Base-by-base conservation (phyloP, 2,888 invertebrate species). In the Subacronicta megacephala region DNA sequence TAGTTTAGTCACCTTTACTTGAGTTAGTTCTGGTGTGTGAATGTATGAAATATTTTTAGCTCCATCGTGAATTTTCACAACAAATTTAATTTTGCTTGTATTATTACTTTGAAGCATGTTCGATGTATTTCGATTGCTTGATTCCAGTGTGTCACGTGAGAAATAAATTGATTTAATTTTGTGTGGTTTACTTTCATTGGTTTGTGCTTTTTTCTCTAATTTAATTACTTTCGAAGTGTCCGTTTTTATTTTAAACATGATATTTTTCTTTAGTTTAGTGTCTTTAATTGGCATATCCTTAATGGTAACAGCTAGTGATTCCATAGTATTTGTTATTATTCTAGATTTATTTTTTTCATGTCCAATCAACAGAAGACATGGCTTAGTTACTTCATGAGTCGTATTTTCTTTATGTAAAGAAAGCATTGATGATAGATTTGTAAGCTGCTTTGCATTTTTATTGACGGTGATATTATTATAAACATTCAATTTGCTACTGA, bases 1-100 rank as follows among this genome's bases (percentile, higher is more conserved):
- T 9, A 59, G 23, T 59, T 51, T 50, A 15, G 46, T 47, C n/a
- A 54, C 17, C 16, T 49, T 67, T 20, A 52, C 3, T 5, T 46
- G 16, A 17, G 6, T 44, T 0, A 40, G 7, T 35, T 23, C 23
- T 15, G 52, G 50, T 37, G 43, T 47, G 23, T 40, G n/a, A 31
- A 44, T 59, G 2, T 44, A 37, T 17, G 72, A 51, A 20, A 33
- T 29, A 23, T 51, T 59, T 38, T 51, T 49, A 36, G 13, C 12
- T 20, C 23, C 41, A 10, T 63, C 37, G 1, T 43, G 7, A 40
- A 29, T 6, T 6, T 50, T 50, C 13, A 61, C 4, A 9, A 41
- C 17, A 0, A 49, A 37, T 31, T 44, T n/a, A 1, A 7, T 10
- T 16, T 47, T 33, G 9, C 26, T 36, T n/a, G 18, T 40, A 29